phyloP scores from a whole-genome alignment of 1,140 invertebrate genomes.

The Halyomorpha halys region DNA sequence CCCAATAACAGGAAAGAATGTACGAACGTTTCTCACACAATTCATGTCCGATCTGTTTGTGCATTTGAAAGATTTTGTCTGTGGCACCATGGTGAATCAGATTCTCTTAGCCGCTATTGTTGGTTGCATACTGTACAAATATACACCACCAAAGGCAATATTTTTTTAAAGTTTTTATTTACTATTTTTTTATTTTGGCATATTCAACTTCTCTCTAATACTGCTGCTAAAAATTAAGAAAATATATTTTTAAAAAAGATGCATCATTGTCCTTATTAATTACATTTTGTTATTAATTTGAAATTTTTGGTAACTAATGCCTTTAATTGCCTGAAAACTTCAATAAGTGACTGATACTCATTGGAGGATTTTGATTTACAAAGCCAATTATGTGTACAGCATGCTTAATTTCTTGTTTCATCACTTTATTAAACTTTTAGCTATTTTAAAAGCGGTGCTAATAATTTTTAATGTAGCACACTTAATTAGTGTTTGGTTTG shows the following conservation, averaged over 20 bases:
- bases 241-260: constrained; percentile 16
- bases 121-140: constrained; percentile 28
- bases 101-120: constrained; percentile 27
- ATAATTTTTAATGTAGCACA: constrained; percentile 18
- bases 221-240: constrained; percentile 12
- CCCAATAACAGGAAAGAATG: constrained; percentile 21
- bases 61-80: constrained; percentile 27
- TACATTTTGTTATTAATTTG: constrained; percentile 13
- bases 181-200: constrained; percentile 13
- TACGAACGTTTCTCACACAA: constrained; percentile 26
- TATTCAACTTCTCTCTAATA: constrained; percentile 18
- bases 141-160: constrained; percentile 26
- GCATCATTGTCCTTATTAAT: constrained; percentile 26
- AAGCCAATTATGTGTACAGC: constrained; percentile 18
- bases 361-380: constrained; percentile 15
- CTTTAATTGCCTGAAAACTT: constrained; percentile 17
- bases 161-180: constrained; percentile 23
- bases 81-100: constrained; percentile 27
- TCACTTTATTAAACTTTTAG: constrained; percentile 4
- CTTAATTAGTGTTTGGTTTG: constrained; percentile 15
- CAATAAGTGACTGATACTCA: constrained; percentile 13
- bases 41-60: constrained; percentile 28
- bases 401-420: constrained; percentile 17
- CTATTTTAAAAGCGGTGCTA: constrained; percentile 14
- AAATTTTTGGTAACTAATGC: constrained; percentile 18